These are phyloP conservation scores for Aleiodes testaceus DNA, from an alignment of 2,888 invertebrate species.

Conservation along the genomic window DNA sequence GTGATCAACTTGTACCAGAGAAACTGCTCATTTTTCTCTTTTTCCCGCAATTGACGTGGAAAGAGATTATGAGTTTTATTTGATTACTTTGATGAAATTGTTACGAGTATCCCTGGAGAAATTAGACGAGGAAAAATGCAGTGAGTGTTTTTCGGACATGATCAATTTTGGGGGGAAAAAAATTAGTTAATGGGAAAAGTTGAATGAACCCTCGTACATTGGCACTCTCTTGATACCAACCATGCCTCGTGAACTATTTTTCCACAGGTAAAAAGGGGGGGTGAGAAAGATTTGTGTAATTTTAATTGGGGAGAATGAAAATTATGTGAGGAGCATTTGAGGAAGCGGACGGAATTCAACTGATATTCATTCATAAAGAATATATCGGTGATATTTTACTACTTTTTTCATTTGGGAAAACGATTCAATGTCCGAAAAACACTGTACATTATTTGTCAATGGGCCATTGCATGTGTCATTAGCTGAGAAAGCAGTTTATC, in stretches of 20 bases:
- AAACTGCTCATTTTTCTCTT: background rate
- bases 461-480: conserved; percentile 51
- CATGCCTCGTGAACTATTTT: conserved; percentile 72
- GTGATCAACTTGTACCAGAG: conserved; percentile 56
- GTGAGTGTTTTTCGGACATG: conserved; percentile 67
- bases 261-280: conserved; percentile 30
- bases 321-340: background rate
- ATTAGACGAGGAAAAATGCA: conserved; percentile 38
- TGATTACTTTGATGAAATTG: conserved; percentile 50
- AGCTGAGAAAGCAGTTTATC: conserved; percentile 7
- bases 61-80: conserved; percentile 43
- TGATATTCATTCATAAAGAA: background rate
- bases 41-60: background rate
- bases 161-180: conserved; percentile 53
- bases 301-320: background rate
- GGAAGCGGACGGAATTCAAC: background rate
- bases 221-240: conserved; percentile 59
- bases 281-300: conserved; percentile 32
- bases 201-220: conserved; percentile 12
- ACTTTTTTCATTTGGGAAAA: conserved; percentile 31
- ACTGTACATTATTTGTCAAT: conserved; percentile 67
- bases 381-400: conserved; percentile 14
- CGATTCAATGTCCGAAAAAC: conserved; percentile 69
- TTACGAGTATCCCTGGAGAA: conserved; percentile 47
- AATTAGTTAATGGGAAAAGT: conserved; percentile 24